Evolutionary conservation across 2,797 vertebrate species (phyloP), one percentile per base, ranked within the genome.

Genomic region (Cichlasoma orientale): DNA sequence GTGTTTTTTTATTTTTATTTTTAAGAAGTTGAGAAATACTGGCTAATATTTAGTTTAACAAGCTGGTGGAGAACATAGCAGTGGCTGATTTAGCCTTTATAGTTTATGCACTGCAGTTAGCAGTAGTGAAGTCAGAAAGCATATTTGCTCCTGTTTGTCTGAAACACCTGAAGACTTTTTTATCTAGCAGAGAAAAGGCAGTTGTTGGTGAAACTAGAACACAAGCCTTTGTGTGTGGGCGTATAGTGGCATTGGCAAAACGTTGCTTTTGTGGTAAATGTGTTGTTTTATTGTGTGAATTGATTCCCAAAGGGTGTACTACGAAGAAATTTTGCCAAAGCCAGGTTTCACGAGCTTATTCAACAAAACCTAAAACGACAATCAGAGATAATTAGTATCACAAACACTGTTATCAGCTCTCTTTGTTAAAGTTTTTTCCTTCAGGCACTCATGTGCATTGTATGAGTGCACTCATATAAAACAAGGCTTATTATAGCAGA

Each of bases 151-250:
- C 10, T 19, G 38, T 66, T 2, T 3, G 14, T 10, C 50, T 53
- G 9, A 21, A 53, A 53, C 50, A n/a, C 1, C 7, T 52, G 19
- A n/a, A 50, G 7, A 13, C 12, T 31, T 12, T 41, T 13, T 13
- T 41, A 41, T 13, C 4, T 44, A 13, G 41, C 12, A 44, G 41
- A 53, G 50, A 21, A 21, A 53, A 18, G 16, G 18, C 50, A n/a
- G 50, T 52, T 52, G 18, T 19, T 52, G 52, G 18, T 21, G 52
- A 53, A 53, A 47, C 61, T 66, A 66, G 23, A 66, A 47, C 61
- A 47, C 61, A 66, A 66, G 41, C 61, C 16, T 47, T 66, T 25
- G 41, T 66, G 61, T 66, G 41, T 41, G 44, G 50, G 41, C 50
- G 41, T 41, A 50, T 68, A 44, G 63, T 50, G 41, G 25, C 44